Evolutionary conservation across 2,113 vertebrate genomes (phyloP).

Genomic region (Vulpes vulpes): DNA sequence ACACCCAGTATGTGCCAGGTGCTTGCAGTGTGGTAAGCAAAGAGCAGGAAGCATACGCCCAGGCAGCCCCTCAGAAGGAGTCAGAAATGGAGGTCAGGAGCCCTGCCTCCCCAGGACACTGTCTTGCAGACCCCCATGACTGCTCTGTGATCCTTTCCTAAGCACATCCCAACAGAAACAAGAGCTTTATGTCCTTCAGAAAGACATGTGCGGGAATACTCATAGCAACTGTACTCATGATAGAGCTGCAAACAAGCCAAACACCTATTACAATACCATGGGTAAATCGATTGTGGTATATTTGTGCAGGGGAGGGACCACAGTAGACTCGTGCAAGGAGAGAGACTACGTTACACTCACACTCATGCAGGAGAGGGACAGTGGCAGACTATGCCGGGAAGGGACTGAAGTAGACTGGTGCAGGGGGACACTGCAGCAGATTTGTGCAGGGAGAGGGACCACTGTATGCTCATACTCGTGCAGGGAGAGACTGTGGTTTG

Average conservation of each 20-base stretch:
- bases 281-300: neutral
- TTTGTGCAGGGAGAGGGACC: neutral
- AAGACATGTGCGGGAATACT: neutral
- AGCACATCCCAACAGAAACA: accelerated
- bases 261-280: no score
- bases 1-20: neutral
- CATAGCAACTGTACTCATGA: accelerated
- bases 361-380: neutral
- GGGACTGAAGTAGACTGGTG: neutral
- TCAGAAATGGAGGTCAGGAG: no score
- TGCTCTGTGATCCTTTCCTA: neutral
- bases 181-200: neutral
- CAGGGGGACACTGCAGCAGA: no score
- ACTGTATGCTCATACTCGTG: neutral
- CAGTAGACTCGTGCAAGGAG: neutral
- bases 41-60: accelerated
- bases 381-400: no score
- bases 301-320: neutral
- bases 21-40: neutral
- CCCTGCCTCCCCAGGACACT: accelerated
- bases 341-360: neutral
- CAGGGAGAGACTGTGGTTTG: no score
- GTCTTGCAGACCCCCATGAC: accelerated
- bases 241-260: accelerated
- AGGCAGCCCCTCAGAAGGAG: neutral